Base-by-base conservation (phyloP, 2,888 invertebrate species). In the Liopterus haemorrhoidalis region DNA sequence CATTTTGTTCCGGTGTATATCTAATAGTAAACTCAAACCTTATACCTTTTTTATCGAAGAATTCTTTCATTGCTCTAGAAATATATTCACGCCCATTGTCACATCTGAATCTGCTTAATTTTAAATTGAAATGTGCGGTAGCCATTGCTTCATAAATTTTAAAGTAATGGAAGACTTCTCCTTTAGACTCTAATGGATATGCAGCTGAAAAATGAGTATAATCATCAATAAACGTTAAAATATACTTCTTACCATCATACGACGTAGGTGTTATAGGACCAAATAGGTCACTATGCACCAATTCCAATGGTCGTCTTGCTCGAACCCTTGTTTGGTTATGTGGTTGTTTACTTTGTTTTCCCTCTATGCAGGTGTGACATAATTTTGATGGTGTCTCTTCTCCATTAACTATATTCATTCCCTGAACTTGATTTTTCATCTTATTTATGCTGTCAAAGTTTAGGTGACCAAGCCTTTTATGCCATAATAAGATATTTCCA, bases 61-160 rank as follows among this genome's bases (percentile, higher is more conserved):
- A 48, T 11, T 51, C 12, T 36, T 48, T 49, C 20, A 59, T 50
- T 27, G 60, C 58, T 46, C 53, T 57, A 14, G 58, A 59, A 32
- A 59, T 48, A 50, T 61, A 61, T 48, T 62, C 57, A 14, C 55
- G 48, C 5, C 60, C 59, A 53, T 60, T 62, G 49, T 61, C 53
- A 37, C 53, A 54, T 38, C 57, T 37, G 9, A 60, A 48, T 5
- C 52, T 22, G 24, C 50, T 54, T 5, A 59, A 32, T 36, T 52
- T 55, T 3, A 24, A 5, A 36, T 54, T 56, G 19, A 55, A 56
- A 27, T 59, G 57, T 1, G 53, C 54, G 19, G 53, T 52, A 1
- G 54, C 46, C 53, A 55, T 54, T 4, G 50, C 49, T 27, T 51
- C 42, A 47, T 48, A 62, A 4, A 49, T 31, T 40, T 56, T 58